Conservation (phyloP, 2,113 vertebrate species). For the Eptesicus fuscus region DNA sequence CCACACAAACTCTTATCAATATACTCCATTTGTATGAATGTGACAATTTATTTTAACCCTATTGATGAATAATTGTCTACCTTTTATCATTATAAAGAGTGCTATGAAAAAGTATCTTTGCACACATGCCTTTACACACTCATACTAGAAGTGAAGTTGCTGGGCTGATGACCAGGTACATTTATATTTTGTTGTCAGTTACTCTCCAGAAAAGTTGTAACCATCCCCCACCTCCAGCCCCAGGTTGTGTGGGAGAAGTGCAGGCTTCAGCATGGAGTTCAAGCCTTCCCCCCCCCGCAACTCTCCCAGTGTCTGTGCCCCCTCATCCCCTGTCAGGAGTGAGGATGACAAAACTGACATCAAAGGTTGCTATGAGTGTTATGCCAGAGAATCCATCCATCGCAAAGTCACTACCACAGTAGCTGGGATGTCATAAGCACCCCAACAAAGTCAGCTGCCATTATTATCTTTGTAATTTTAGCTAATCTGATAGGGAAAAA, state of each 20-base stretch:
- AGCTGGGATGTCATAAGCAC: background rate
- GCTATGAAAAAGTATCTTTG: background rate
- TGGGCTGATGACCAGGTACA: background rate
- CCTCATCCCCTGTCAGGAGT: background rate
- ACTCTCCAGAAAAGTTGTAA: background rate
- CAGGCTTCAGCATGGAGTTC: background rate
- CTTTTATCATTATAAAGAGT: background rate
- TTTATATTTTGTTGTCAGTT: background rate
- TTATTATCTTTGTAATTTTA: background rate
- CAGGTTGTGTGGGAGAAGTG: background rate
- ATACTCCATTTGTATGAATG: background rate
- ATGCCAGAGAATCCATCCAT: background rate
- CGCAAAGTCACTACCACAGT: background rate
- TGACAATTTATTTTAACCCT: background rate
- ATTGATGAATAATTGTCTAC: background rate
- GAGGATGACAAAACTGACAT: background rate
- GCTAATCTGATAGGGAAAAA: background rate
- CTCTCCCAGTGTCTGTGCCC: background rate
- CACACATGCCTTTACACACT: background rate
- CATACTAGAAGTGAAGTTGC: background rate
- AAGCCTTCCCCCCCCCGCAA: rapidly evolving
- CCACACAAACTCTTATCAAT: background rate
- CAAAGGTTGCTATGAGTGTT: background rate
- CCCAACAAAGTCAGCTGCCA: background rate
- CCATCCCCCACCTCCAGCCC: background rate